Evolutionary conservation across 2,797 vertebrate genomes (phyloP), one percentile per base, ranked within the genome.

Genomic region (Ptychadena robeensis): DNA sequence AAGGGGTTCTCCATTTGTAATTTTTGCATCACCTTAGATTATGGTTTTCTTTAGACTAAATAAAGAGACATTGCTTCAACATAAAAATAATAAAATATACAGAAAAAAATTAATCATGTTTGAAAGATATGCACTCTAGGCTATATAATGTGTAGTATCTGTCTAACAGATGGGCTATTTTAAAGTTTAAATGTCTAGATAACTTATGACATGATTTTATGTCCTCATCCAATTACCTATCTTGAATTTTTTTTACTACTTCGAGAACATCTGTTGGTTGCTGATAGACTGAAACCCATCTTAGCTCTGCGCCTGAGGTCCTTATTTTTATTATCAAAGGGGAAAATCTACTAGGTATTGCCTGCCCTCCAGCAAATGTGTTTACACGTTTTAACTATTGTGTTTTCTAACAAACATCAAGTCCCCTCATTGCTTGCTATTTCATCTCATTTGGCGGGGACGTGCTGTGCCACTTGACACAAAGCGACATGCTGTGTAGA

Each of bases 371-470:
- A 63, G 81, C 81, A 70, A 64, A 77, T 34, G 11, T 61, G 66
- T 82, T 76, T 63, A 73, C 81, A 67, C 59, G 10, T 65, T 75
- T 77, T 76, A 82, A 82, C 65, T 82, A 25, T 71, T 82, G 65
- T 82, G 81, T 61, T 37, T 35, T 82, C 28, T 82, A 73, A 82
- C 66, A 68, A 32, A 57, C 63, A 59, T 59, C 40, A 66, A 75
- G 72, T 76, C 48, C 66, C 66, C 67, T n/a, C n/a, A 77, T 68
- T 76, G 37, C 57, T 65, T n/a, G 11, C 63, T 28, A 73, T 82
- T 66, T 82, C 67, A 82, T 82, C 57, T 82, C 81, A 71, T 70
- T 69, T 77, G 68, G 73, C 10, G 37, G 31, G 67, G 38, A 82
- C 9, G 68, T 34, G 67, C 35, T 22, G 57, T 44, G 73, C 57